Evolutionary conservation across 2,113 vertebrate species (phyloP).

Genomic region (Sphaerodactylus townsendi): DNA sequence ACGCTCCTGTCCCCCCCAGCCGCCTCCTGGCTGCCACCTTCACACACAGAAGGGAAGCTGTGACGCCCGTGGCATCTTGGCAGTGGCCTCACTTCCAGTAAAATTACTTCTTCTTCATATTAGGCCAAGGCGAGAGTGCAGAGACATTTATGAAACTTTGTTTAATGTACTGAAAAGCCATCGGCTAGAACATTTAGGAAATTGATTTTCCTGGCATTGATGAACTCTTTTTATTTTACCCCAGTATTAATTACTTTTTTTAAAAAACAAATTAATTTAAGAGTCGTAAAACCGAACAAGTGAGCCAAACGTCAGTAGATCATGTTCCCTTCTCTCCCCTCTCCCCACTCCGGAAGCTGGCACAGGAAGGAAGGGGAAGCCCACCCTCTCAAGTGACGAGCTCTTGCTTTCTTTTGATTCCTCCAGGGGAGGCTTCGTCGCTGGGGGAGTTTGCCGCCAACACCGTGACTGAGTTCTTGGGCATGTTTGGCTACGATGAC

Average conservation of each 20-base stretch:
- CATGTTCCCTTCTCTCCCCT: conserved; percentile 70
- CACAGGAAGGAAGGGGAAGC: conserved; percentile 31
- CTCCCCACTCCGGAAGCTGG: background rate
- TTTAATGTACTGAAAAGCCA: conserved; percentile 92
- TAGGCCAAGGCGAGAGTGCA: conserved; percentile 79
- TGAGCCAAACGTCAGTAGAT: conserved; percentile 82
- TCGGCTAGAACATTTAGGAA: conserved; percentile 90
- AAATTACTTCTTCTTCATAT: conserved; percentile 82
- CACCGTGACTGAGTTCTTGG: conserved; percentile 97
- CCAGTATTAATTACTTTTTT: conserved; percentile 88
- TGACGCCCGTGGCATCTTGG: conserved; percentile 47
- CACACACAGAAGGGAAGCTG: conserved; percentile 30
- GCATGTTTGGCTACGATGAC: conserved; percentile 97
- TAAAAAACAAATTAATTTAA: conserved; percentile 87
- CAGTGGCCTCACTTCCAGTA: conserved; percentile 77
- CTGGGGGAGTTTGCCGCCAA: conserved; percentile 94
- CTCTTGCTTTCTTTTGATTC: conserved; percentile 10
- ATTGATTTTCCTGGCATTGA: conserved; percentile 91
- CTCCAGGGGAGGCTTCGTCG: conserved; percentile 87
- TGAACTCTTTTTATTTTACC: conserved; percentile 89
- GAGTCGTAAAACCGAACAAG: conserved; percentile 87
- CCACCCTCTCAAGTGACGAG: background rate
- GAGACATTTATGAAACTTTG: conserved; percentile 90
- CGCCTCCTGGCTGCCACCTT: background rate
- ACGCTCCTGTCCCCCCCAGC: too few species aligned